phyloP scores from a whole-genome alignment of 2,888 invertebrate genomes.

The Aproaerema taeniolella region DNA sequence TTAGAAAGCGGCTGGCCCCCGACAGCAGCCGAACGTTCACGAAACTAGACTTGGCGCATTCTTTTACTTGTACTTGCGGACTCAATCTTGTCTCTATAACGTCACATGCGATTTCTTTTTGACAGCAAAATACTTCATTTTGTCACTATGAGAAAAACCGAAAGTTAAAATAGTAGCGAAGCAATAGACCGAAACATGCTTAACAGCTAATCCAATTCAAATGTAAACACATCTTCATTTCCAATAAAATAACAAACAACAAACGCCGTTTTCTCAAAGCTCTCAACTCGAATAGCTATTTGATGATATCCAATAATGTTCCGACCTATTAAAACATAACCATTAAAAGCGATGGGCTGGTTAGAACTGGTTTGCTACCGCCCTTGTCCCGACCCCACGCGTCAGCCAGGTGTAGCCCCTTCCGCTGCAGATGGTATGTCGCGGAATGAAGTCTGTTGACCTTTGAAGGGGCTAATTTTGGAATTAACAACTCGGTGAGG shows the following conservation, averaged over 20 bases:
- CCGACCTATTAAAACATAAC: constrained; percentile 10
- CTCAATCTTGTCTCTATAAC: too few species aligned
- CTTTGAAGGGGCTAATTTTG: constrained; percentile 17
- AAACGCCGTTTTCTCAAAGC: too few species aligned
- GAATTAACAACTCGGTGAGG: too few species aligned
- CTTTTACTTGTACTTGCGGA: constrained; percentile 37
- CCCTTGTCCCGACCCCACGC: constrained; percentile 57
- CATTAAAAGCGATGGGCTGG: constrained; percentile 3
- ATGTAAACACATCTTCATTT: too few species aligned
- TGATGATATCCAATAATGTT: too few species aligned
- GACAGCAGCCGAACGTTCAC: constrained; percentile 45
- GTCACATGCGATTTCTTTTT: background rate
- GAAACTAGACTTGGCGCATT: constrained; percentile 53
- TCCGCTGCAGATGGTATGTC: constrained; percentile 51
- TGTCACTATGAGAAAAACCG: too few species aligned
- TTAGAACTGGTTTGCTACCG: constrained; percentile 40
- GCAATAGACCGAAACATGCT: too few species aligned
- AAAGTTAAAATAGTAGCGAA: too few species aligned
- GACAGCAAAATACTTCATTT: too few species aligned
- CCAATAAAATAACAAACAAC: too few species aligned
- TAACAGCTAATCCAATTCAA: too few species aligned
- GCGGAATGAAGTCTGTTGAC: constrained; percentile 33
- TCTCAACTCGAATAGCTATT: too few species aligned
- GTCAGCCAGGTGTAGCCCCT: constrained; percentile 58
- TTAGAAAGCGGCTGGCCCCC: constrained; percentile 65